A percentile compares a stretch with the other conserved stretches of the same genome.
Evolutionary conservation across 2,888 invertebrate genomes (phyloP).

Genomic region (Physocephala rufipes): DNA sequence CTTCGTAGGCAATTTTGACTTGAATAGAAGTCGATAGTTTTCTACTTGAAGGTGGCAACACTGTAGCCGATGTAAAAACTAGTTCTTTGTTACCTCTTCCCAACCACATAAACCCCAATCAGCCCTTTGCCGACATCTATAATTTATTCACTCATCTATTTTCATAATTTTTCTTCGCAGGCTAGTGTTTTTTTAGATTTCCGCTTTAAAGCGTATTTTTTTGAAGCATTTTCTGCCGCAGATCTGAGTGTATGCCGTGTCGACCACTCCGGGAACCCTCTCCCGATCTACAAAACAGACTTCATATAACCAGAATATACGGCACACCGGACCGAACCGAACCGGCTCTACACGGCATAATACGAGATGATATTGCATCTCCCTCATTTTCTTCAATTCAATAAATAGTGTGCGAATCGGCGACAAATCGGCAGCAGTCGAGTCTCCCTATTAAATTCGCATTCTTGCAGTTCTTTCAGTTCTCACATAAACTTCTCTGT

Average conservation of each 20-base stretch:
- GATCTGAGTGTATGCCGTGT: no score
- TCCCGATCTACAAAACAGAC: no score
- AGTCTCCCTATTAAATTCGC: background rate
- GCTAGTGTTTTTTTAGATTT: slow-evolving; percentile 14
- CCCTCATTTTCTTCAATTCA: background rate
- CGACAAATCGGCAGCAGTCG: slow-evolving; percentile 13
- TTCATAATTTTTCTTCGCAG: slow-evolving; percentile 25
- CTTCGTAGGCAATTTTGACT: background rate
- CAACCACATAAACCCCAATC: background rate
- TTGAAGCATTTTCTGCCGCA: no score
- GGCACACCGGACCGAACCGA: no score
- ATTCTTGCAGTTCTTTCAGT: slow-evolving; percentile 26
- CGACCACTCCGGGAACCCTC: no score
- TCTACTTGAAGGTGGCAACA: slow-evolving; percentile 6
- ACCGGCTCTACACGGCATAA: no score
- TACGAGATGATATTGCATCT: no score
- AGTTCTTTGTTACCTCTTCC: background rate
- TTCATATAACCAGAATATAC: no score
- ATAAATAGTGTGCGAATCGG: background rate
- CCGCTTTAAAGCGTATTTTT: slow-evolving; percentile 15
- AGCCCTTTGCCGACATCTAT: background rate
- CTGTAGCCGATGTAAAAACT: slow-evolving; percentile 5
- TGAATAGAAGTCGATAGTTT: background rate
- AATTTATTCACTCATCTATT: background rate
- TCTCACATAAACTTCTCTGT: slow-evolving; percentile 1